These are phyloP conservation scores for Tetramorium simillimum DNA, from an alignment of 1,140 invertebrate species.

Conservation along the genomic window DNA sequence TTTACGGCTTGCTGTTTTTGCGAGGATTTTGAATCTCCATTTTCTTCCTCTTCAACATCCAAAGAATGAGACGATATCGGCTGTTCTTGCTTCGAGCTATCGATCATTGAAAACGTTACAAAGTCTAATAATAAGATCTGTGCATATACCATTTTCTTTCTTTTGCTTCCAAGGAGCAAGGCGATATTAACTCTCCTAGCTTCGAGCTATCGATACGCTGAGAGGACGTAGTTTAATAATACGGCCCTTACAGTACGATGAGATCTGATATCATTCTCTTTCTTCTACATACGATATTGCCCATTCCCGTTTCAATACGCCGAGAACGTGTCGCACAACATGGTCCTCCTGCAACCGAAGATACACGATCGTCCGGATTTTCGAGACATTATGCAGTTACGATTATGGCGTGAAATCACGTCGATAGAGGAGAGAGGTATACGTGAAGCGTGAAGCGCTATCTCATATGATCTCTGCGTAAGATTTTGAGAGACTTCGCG, in stretches of 20 bases:
- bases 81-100: neutral
- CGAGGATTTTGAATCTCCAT: neutral
- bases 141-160: neutral
- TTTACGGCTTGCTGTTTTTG: neutral
- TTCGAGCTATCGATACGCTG: slow-evolving; percentile 22
- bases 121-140: slow-evolving; percentile 11
- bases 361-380: neutral
- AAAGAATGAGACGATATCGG: neutral
- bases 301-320: neutral
- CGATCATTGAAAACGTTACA: neutral
- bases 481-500: slow-evolving; percentile 20
- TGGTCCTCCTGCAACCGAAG: neutral
- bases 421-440: neutral
- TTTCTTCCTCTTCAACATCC: neutral
- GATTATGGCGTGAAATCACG: slow-evolving; percentile 38
- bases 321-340: neutral
- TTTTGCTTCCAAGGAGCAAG: neutral
- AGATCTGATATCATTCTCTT: neutral
- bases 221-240: neutral
- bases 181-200: neutral
- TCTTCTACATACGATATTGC: neutral
- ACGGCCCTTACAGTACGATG: neutral
- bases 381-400: neutral
- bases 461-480: neutral
- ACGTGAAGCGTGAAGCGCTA: neutral